phyloP scores from a whole-genome alignment of 2,888 invertebrate genomes.

The Spisula subtruncata region DNA sequence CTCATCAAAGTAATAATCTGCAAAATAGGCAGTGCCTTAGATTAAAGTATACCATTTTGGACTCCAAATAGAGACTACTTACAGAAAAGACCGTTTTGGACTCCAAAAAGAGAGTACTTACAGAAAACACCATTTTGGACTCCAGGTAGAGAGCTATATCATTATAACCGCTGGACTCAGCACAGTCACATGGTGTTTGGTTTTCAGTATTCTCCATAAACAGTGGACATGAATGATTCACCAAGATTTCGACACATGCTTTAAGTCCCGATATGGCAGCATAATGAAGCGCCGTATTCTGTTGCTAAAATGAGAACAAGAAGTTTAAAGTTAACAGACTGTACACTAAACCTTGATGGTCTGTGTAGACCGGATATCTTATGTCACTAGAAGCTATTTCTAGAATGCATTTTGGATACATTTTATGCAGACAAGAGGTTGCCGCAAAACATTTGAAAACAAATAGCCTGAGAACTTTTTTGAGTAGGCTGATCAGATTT shows the following conservation, averaged over 20 bases:
- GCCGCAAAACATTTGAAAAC: too few species aligned
- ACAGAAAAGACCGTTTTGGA: too few species aligned
- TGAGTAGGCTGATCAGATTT: too few species aligned
- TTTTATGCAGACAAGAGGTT: too few species aligned
- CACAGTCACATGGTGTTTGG: constrained; percentile 91
- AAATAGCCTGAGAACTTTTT: too few species aligned
- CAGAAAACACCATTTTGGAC: constrained; percentile 91
- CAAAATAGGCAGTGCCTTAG: too few species aligned
- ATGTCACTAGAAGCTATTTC: too few species aligned
- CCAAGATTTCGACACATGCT: constrained; percentile 90
- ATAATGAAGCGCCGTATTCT: constrained; percentile 91
- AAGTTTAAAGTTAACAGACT: too few species aligned
- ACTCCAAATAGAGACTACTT: constrained; percentile 90
- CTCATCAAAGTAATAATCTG: too few species aligned
- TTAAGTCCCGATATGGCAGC: constrained; percentile 91
- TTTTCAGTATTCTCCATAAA: constrained; percentile 91
- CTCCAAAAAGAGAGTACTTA: constrained; percentile 45
- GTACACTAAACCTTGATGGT: too few species aligned
- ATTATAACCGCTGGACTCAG: constrained; percentile 90
- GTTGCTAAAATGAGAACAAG: constrained; percentile 88
- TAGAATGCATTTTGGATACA: too few species aligned
- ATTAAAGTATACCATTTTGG: constrained; percentile 90
- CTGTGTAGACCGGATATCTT: too few species aligned
- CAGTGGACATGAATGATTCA: constrained; percentile 90
- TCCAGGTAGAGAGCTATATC: constrained; percentile 91